Conservation (phyloP, 2,888 invertebrate genomes). For the Toxonevra muliebris region DNA sequence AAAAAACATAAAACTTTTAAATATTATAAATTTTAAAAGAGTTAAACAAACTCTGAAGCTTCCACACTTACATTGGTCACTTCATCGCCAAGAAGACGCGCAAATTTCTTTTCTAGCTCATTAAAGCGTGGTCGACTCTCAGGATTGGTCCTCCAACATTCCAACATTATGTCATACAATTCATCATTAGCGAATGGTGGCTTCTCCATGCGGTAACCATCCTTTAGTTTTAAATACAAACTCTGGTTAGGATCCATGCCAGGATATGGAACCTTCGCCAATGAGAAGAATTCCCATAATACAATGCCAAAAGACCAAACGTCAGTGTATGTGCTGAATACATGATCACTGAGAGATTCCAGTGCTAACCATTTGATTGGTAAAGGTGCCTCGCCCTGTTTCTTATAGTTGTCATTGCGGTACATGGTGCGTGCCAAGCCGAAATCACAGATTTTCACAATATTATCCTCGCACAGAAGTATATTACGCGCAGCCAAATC, state of each 20-base stretch:
- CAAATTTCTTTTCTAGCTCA: slow-evolving; percentile 78
- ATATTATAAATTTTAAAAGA: no score
- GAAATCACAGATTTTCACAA: slow-evolving; percentile 88
- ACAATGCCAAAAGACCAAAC: slow-evolving; percentile 96
- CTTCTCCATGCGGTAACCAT: slow-evolving; percentile 89
- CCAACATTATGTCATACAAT: slow-evolving; percentile 82
- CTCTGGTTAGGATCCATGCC: slow-evolving; percentile 78
- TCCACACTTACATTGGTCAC: slow-evolving; percentile 74
- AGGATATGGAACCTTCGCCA: slow-evolving; percentile 97
- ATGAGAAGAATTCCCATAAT: slow-evolving; percentile 95
- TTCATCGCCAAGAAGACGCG: slow-evolving; percentile 81
- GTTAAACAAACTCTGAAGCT: background rate
- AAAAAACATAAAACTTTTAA: slow-evolving; percentile 9
- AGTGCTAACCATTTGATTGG: slow-evolving; percentile 99
- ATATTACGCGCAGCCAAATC: slow-evolving; percentile 97
- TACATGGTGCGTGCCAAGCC: slow-evolving; percentile 96
- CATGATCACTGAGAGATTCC: slow-evolving; percentile 93
- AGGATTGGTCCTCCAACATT: slow-evolving; percentile 88
- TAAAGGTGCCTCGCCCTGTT: slow-evolving; percentile 88
- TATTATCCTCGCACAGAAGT: slow-evolving; percentile 78
- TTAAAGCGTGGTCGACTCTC: slow-evolving; percentile 81
- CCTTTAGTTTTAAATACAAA: slow-evolving; percentile 76
- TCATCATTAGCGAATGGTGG: slow-evolving; percentile 85
- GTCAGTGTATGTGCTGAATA: slow-evolving; percentile 96
- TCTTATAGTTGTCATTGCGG: slow-evolving; percentile 96